These are phyloP conservation scores for Eretmochelys imbricata DNA, from an alignment of 2,113 vertebrate species.

Conservation along the genomic window DNA sequence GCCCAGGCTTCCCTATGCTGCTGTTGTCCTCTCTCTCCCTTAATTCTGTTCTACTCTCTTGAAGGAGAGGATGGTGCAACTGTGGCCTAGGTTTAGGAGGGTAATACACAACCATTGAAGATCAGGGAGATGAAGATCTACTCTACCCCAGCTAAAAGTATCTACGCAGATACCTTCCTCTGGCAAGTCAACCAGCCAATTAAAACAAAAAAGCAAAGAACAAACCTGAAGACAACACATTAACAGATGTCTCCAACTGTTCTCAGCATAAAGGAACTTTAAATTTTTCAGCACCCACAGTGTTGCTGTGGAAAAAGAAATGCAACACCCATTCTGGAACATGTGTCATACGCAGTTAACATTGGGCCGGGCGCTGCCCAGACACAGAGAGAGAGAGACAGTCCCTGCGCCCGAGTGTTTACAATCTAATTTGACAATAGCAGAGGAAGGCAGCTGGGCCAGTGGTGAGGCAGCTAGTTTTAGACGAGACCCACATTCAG, in stretches of 20 bases:
- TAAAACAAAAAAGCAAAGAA: background rate
- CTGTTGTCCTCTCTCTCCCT: background rate
- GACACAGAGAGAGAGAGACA: too few relatives aligned
- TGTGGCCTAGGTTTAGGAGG: background rate
- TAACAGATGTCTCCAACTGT: background rate
- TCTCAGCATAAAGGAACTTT: conserved; percentile 40
- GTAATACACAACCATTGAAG: background rate
- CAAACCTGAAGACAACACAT: background rate
- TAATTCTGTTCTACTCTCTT: background rate
- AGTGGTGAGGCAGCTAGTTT: too few relatives aligned
- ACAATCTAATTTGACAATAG: too few relatives aligned
- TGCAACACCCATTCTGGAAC: accelerated
- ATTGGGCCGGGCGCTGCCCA: background rate
- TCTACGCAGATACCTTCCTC: background rate
- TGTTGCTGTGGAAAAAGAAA: conserved; percentile 13
- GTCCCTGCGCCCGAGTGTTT: too few relatives aligned
- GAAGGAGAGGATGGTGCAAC: background rate
- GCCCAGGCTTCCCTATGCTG: background rate
- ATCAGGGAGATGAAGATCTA: background rate
- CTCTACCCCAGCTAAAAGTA: background rate
- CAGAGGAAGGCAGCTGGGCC: too few relatives aligned
- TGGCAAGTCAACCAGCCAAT: background rate
- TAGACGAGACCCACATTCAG: too few relatives aligned
- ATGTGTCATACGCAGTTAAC: background rate
- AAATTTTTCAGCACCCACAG: conserved; percentile 32